A percentile compares a stretch with the other conserved stretches of the same genome.
Evolutionary conservation across 2,113 vertebrate genomes (phyloP).

Genomic region (Campylomormyrus numenius): DNA sequence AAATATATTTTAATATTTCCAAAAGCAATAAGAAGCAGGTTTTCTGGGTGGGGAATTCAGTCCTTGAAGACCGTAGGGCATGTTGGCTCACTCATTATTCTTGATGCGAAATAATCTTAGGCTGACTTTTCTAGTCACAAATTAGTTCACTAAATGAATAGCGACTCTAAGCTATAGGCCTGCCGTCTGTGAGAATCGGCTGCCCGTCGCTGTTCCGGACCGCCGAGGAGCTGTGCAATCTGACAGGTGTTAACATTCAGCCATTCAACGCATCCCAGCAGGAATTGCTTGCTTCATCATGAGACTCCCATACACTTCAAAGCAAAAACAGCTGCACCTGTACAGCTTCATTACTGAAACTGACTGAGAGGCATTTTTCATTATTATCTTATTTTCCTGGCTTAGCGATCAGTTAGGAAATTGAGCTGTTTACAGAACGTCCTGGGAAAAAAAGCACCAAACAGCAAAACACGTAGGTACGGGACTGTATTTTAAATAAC

Average conservation of each 20-base stretch:
- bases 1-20: not conserved
- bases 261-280: not conserved
- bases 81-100: not conserved
- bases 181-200: not conserved
- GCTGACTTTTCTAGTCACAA: not conserved
- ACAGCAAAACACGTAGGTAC: not conserved
- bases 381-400: not conserved
- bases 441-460: not conserved
- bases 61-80: not conserved
- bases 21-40: not conserved
- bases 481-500: not conserved
- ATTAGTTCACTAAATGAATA: not conserved
- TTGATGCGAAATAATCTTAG: not conserved
- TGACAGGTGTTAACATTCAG: slow-evolving; percentile 11
- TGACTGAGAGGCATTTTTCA: not conserved
- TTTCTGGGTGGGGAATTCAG: not conserved
- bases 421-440: not conserved
- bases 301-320: not conserved
- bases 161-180: not conserved
- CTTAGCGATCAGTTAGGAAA: not conserved
- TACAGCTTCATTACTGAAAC: slow-evolving; percentile 2
- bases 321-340: not conserved
- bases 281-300: too few species aligned
- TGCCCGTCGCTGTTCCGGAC: not conserved
- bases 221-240: not conserved